Evolutionary conservation across 1,140 invertebrate genomes (phyloP).

Genomic region (Drosophila malerkotliana): DNA sequence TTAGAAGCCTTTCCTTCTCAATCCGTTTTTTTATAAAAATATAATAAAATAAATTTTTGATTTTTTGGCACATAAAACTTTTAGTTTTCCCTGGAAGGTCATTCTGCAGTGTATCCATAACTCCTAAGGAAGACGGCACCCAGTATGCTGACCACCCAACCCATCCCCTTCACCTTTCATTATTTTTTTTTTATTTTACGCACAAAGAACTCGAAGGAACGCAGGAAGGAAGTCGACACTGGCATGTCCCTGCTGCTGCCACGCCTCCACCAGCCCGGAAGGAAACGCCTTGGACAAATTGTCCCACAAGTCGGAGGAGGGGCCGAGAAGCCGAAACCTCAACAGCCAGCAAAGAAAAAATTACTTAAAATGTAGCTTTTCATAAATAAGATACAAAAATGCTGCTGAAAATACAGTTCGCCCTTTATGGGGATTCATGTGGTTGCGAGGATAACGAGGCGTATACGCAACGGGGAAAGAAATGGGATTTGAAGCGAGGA

Average conservation of each 20-base stretch:
- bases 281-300: constrained; percentile 73
- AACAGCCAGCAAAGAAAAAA: constrained; percentile 26
- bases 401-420: constrained; percentile 25
- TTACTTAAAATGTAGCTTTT: constrained; percentile 51
- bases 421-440: constrained; percentile 34
- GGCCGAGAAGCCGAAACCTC: constrained; percentile 7
- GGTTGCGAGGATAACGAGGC: constrained; percentile 49
- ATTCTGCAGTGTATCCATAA: constrained; percentile 12
- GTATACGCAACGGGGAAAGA: constrained; percentile 33
- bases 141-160: constrained; percentile 24
- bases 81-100: background rate
- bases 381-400: constrained; percentile 24
- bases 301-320: constrained; percentile 30
- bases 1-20: no score
- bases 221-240: constrained; percentile 72
- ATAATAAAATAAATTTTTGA: background rate
- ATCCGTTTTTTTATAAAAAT: background rate
- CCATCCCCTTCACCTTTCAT: constrained; percentile 6
- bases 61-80: background rate
- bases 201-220: constrained; percentile 48
- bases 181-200: constrained; percentile 30
- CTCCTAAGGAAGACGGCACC: constrained; percentile 19
- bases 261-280: constrained; percentile 53
- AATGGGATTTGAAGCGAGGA: constrained; percentile 20
- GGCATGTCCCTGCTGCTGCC: constrained; percentile 49